Conservation (phyloP, 2,113 vertebrate genomes). For the Equus przewalskii region DNA sequence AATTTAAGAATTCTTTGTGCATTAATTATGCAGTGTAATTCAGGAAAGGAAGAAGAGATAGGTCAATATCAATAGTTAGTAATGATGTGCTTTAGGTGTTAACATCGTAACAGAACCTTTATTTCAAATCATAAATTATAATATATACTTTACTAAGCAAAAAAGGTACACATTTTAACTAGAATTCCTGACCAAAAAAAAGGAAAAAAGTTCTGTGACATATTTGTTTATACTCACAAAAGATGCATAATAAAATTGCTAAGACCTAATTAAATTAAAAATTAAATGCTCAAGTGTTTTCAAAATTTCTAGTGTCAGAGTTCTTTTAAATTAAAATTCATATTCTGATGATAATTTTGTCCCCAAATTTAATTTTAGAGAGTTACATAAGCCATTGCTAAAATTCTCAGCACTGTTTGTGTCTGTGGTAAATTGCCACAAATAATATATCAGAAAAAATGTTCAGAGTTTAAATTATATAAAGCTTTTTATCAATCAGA, state of each 20-base stretch:
- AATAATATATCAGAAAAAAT: constrained; percentile 29
- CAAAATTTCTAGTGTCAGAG: background rate
- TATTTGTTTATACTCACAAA: background rate
- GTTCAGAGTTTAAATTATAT: background rate
- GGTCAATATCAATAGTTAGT: background rate
- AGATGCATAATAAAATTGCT: constrained; percentile 8
- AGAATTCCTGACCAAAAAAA: background rate
- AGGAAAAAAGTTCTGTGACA: background rate
- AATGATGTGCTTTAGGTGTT: background rate
- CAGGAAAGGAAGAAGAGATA: background rate
- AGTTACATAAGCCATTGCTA: background rate
- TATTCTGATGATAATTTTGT: background rate
- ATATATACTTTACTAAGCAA: background rate
- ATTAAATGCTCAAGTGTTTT: background rate
- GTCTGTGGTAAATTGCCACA: background rate
- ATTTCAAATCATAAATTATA: background rate
- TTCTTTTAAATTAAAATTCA: constrained; percentile 24
- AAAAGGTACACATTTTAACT: background rate
- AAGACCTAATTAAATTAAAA: constrained; percentile 46
- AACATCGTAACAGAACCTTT: background rate
- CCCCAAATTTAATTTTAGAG: constrained; percentile 25
- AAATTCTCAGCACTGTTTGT: background rate
- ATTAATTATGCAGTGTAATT: background rate
- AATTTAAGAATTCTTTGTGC: background rate
- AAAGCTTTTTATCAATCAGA: background rate